Percentiles rank a stretch among this genome's conserved stretches.
These are phyloP conservation scores for Athalia cordata DNA, from an alignment of 2,888 invertebrate genomes.

Conservation along the genomic window DNA sequence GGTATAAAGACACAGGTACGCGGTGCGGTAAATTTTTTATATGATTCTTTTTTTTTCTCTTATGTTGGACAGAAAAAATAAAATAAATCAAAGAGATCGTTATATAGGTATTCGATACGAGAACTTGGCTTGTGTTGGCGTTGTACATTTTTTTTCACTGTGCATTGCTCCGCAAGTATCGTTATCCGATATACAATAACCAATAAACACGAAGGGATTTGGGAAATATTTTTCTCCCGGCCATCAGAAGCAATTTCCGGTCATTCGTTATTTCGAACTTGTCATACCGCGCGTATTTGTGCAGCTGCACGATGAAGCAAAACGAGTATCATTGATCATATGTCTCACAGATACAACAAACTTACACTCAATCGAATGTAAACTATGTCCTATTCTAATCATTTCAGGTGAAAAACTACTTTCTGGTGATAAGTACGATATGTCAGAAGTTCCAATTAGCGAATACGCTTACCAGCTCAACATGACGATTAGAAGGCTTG, in stretches of 20 bases:
- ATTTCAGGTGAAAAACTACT: constrained; percentile 82
- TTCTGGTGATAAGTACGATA: constrained; percentile 83
- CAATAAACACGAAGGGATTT: constrained; percentile 5
- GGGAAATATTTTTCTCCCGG: constrained; percentile 36
- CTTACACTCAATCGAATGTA: background rate
- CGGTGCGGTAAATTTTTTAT: background rate
- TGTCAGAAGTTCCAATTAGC: constrained; percentile 82
- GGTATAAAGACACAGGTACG: constrained; percentile 87
- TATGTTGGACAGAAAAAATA: no score
- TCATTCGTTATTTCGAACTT: constrained; percentile 14
- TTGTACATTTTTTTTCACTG: no score
- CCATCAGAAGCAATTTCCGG: constrained; percentile 38
- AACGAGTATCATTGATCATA: no score
- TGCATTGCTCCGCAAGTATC: constrained; percentile 15
- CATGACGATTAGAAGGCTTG: constrained; percentile 84
- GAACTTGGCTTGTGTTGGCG: no score
- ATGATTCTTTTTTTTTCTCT: background rate
- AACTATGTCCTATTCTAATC: background rate
- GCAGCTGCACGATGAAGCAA: background rate
- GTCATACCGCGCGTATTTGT: no score
- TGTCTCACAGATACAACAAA: constrained; percentile 4
- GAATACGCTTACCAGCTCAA: constrained; percentile 87
- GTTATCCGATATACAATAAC: constrained; percentile 16
- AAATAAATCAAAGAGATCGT: no score
- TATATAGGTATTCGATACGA: no score